These are phyloP conservation scores for Neocloeon triangulifer DNA, from an alignment of 1,140 invertebrate genomes.

Conservation along the genomic window DNA sequence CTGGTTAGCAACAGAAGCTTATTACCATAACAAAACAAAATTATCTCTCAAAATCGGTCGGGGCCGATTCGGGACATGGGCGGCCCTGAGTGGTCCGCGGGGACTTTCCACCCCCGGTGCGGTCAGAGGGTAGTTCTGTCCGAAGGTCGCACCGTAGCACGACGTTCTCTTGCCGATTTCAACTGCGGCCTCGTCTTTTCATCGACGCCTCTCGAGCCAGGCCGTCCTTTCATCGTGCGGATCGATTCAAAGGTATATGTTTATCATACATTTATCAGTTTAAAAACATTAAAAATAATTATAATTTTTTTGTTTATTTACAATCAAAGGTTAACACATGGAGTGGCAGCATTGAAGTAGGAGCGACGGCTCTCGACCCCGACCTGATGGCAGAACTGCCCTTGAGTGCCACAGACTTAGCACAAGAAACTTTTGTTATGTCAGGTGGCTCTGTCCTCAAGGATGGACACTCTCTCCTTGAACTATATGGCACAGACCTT, in stretches of 20 bases:
- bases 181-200: conserved; percentile 72
- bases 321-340: conserved; percentile 39
- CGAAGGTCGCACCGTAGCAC: conserved; percentile 59
- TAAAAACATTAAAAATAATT: conserved; percentile 6
- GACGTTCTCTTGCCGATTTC: conserved; percentile 52
- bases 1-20: too few relatives aligned
- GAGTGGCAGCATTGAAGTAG: conserved; percentile 83
- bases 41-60: too few relatives aligned
- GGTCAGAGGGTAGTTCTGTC: conserved; percentile 54
- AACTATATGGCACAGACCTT: conserved; percentile 65
- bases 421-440: conserved; percentile 73
- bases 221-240: conserved; percentile 68
- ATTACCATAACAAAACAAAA: too few relatives aligned
- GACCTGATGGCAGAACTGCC: conserved; percentile 56
- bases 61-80: too few relatives aligned
- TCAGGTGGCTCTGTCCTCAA: conserved; percentile 62
- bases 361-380: conserved; percentile 67
- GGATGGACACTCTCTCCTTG: conserved; percentile 51
- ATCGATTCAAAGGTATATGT: conserved; percentile 62
- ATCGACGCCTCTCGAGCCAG: conserved; percentile 52
- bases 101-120: conserved; percentile 52
- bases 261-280: too few relatives aligned
- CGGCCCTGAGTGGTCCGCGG: conserved; percentile 3
- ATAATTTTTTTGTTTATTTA: not conserved
- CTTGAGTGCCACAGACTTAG: conserved; percentile 59